Percentiles rank a stretch among this genome's conserved stretches.
phyloP scores from a whole-genome alignment of 2,113 vertebrate genomes.

The Hoplias malabaricus region DNA sequence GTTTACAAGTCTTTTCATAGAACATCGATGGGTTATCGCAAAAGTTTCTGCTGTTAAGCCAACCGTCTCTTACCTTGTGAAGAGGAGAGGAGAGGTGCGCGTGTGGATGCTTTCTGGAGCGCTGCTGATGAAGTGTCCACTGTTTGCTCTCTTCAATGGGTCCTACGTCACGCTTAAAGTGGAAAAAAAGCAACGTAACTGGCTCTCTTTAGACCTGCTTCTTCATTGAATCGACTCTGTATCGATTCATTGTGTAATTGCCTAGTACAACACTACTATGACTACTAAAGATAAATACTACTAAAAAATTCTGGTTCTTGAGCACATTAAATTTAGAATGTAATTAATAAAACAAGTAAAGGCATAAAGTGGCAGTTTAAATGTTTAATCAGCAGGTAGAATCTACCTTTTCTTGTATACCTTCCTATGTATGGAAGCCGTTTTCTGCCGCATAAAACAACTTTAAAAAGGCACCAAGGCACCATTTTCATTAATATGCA shows the following conservation, averaged over 20 bases:
- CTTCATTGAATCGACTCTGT: neutral
- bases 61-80: slow-evolving; percentile 25
- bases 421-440: too few species aligned
- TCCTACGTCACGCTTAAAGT: slow-evolving; percentile 3
- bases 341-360: too few species aligned
- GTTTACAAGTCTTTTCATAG: neutral
- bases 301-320: too few species aligned
- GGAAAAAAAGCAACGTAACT: neutral
- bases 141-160: neutral
- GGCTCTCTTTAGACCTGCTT: neutral
- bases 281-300: too few species aligned
- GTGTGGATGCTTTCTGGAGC: slow-evolving; percentile 11
- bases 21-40: neutral
- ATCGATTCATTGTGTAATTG: neutral
- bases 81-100: neutral
- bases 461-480: too few species aligned
- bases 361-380: too few species aligned
- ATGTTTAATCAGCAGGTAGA: too few species aligned
- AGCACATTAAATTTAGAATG: too few species aligned
- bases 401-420: too few species aligned
- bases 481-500: too few species aligned
- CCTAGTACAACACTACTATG: too few species aligned
- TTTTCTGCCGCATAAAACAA: too few species aligned
- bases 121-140: neutral
- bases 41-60: neutral